Conservation (phyloP, 2,113 vertebrate species). For the Solea solea region DNA sequence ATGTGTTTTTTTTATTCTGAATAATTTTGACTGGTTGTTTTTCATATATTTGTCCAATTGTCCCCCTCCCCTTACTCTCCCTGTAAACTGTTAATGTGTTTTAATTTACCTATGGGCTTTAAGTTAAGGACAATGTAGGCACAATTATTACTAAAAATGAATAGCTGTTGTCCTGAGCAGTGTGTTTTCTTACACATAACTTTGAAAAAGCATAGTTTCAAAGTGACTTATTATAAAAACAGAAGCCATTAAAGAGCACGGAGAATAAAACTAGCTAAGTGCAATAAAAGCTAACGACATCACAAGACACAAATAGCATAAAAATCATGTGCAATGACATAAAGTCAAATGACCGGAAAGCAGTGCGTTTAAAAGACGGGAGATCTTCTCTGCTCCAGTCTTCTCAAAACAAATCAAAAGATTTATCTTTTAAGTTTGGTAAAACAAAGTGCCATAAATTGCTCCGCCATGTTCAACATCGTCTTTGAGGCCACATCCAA, state of each 20-base stretch:
- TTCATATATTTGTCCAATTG: background rate
- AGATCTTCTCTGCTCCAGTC: too few relatives aligned
- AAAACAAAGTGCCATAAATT: too few relatives aligned
- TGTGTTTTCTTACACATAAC: background rate
- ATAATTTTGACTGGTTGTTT: background rate
- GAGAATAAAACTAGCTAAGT: background rate
- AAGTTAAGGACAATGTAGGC: too few relatives aligned
- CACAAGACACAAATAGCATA: background rate
- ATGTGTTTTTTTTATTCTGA: background rate
- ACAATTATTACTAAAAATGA: too few relatives aligned
- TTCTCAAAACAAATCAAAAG: too few relatives aligned
- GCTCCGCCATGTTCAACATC: too few relatives aligned
- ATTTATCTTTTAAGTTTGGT: too few relatives aligned
- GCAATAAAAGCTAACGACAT: background rate
- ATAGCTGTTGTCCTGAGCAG: too few relatives aligned
- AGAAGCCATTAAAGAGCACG: background rate
- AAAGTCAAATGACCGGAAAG: background rate
- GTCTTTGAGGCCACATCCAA: too few relatives aligned
- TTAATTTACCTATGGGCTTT: too few relatives aligned
- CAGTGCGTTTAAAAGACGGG: background rate
- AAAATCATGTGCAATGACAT: background rate
- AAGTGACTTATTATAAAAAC: background rate
- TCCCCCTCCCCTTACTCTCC: too few relatives aligned
- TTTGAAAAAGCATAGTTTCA: background rate
- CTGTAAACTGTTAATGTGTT: too few relatives aligned